Conservation (phyloP, 1,140 invertebrate species). For the Drosophila rufa region DNA sequence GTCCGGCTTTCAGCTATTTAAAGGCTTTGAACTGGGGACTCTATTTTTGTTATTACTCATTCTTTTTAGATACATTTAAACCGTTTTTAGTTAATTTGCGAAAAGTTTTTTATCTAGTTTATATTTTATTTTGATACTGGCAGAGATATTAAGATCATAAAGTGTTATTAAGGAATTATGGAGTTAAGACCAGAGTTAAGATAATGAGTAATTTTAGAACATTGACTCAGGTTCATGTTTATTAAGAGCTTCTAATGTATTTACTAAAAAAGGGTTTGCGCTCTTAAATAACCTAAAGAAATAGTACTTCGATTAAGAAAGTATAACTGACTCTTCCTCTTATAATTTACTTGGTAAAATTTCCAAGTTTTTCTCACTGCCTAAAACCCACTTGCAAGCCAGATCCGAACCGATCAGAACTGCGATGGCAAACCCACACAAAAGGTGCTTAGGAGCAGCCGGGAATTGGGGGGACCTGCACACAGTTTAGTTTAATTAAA, state of each 20-base stretch:
- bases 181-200: not conserved
- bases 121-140: not conserved
- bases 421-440: constrained; percentile 40
- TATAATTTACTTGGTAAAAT: not conserved
- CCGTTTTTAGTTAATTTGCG: not conserved
- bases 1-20: not conserved
- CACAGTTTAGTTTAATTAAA: constrained; percentile 80
- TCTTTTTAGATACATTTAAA: not conserved
- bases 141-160: not conserved
- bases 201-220: constrained; percentile 1
- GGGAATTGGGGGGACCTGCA: constrained; percentile 4
- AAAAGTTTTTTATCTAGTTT: not conserved
- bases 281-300: fast-evolving
- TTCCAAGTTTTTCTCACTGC: not conserved
- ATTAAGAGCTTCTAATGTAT: not conserved
- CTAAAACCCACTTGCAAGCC: constrained; percentile 28
- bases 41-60: not conserved
- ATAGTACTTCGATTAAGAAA: too few species aligned
- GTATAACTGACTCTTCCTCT: too few species aligned
- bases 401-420: constrained; percentile 19
- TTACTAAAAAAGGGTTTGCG: not conserved
- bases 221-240: not conserved
- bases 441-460: not conserved
- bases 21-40: not conserved
- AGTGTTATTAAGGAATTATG: not conserved